Conservation (phyloP, 2,888 invertebrate genomes). For the Catonia carolina region DNA sequence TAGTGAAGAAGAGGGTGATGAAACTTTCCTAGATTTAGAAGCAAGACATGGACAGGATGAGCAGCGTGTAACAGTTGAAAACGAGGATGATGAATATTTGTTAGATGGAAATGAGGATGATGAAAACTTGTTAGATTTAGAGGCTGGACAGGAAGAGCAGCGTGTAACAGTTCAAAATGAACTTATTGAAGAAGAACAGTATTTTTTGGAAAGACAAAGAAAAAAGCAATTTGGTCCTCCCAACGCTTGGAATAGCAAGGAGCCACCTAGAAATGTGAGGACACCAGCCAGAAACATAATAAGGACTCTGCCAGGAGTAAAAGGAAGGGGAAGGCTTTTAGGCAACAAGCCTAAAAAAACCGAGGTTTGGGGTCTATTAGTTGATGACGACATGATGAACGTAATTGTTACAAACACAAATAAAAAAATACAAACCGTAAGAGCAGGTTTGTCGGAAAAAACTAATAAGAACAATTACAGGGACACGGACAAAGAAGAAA, state of each 20-base stretch:
- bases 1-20: not conserved
- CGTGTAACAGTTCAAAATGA: not conserved
- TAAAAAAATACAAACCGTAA: not conserved
- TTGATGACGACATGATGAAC: not conserved
- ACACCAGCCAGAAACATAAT: not conserved
- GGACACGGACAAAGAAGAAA: conserved; percentile 16
- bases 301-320: not conserved
- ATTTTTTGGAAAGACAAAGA: not conserved
- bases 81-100: too few species aligned
- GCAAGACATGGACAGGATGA: not conserved
- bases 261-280: not conserved
- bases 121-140: not conserved
- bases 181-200: not conserved
- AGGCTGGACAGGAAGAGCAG: not conserved
- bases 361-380: not conserved
- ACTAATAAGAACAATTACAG: conserved; percentile 18
- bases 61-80: too few species aligned
- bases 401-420: not conserved
- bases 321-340: not conserved
- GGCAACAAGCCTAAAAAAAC: not conserved
- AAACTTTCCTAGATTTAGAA: not conserved
- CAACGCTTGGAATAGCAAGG: not conserved
- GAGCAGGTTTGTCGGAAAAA: not conserved
- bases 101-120: not conserved
- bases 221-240: not conserved